Evolutionary conservation across 2,888 invertebrate species (phyloP), one percentile per base, ranked within the genome.

Genomic region (Stictocephala bisonia): DNA sequence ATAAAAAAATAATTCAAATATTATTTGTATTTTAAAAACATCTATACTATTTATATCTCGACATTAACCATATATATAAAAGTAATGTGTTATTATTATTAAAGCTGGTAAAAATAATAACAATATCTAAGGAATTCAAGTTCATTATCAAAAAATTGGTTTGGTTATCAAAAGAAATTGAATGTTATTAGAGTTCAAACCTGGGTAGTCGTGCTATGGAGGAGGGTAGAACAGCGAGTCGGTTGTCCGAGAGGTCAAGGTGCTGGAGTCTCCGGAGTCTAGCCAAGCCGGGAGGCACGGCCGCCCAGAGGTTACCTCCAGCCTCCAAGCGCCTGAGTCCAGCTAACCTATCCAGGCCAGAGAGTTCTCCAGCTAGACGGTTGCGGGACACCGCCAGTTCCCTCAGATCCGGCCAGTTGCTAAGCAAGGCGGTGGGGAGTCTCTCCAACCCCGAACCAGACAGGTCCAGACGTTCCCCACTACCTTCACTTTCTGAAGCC

Each of bases 331-430:
- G 84, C 71, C 85, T 81, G 56, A 83, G 77, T 13, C 74, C 64
- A 22, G 77, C 76, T 18, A 79, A 76, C 26, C 76, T 73, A 26
- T 64, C 50, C 40, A 79, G 75, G 20, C 72, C 60, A 22, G 76
- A 67, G 7, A 79, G 74, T 50, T 75, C 71, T 26, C 71, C 73
- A 18, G 73, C 44, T 66, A 95, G 85, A 80, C 90, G 88, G 82
- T 95, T 95, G 29, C 94, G 94, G 1, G 94, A 94, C 53, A 95
- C 81, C 1, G 93, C 90, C 31, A 95, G 83, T 81, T 94, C 94
- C 84, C 94, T 93, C 75, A 94, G 86, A 78, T 92, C 90, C 0
- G 88, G 86, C 93, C 94, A 94, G 80, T 88, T 90, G 67, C 87
- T 87, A 26, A 91, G 87, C 20, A 77, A 82, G 69, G 84, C 82